A percentile compares a stretch with the other conserved stretches of the same genome.
Conservation (phyloP, 2,113 vertebrate species). For the Cranoglanis bouderius region DNA sequence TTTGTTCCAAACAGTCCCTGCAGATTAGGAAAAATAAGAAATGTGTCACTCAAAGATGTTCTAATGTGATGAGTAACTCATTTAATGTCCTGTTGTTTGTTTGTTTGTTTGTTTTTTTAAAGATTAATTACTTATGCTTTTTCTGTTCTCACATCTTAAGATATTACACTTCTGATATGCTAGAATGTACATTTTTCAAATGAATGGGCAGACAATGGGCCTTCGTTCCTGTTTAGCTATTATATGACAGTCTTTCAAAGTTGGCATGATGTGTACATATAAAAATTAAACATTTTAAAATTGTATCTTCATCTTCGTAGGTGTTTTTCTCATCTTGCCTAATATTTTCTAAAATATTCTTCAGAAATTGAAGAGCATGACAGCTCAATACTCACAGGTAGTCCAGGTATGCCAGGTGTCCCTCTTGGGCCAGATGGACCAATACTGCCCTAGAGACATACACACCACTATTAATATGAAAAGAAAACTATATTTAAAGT, state of each 20-base stretch:
- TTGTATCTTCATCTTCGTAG: background rate
- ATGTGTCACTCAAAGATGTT: background rate
- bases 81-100: slow-evolving; percentile 16
- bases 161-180: background rate
- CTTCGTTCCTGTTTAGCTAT: background rate
- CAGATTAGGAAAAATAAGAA: slow-evolving; percentile 50
- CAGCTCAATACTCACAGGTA: slow-evolving; percentile 70
- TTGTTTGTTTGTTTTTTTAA: slow-evolving; percentile 24
- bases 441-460: slow-evolving; percentile 71
- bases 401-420: slow-evolving; percentile 71
- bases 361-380: background rate
- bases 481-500: background rate
- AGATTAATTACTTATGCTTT: slow-evolving; percentile 28
- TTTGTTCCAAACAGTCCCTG: slow-evolving; percentile 81
- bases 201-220: background rate
- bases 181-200: background rate
- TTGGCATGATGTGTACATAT: background rate
- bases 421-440: slow-evolving; percentile 73
- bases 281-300: background rate
- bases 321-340: background rate
- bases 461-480: background rate
- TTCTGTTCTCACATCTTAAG: background rate
- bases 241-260: background rate
- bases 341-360: background rate
- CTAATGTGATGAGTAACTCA: slow-evolving; percentile 36